Conservation (phyloP, 2,797 vertebrate species). For the Pangasius djambal region DNA sequence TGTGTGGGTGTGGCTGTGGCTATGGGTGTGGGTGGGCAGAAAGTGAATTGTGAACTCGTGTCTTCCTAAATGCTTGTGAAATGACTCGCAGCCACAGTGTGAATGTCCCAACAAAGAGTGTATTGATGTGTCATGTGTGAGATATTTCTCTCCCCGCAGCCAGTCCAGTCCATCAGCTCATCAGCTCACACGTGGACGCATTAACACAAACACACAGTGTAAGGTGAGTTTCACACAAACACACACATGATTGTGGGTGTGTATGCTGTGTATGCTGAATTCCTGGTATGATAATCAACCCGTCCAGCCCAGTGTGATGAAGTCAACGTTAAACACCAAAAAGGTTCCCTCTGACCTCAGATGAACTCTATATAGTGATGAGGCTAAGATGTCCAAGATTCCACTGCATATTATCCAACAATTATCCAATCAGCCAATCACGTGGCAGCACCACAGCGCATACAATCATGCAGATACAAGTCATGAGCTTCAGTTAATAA, state of each 20-base stretch:
- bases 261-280: not conserved
- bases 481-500: not conserved
- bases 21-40: not conserved
- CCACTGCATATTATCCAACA: not conserved
- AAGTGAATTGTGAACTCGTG: slow-evolving; percentile 28
- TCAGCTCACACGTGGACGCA: not conserved
- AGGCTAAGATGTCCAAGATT: not conserved
- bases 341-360: not conserved
- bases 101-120: slow-evolving; percentile 62
- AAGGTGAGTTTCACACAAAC: not conserved
- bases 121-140: slow-evolving; percentile 67
- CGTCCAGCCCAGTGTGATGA: not conserved
- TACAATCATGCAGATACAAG: not conserved
- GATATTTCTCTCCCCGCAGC: slow-evolving; percentile 61
- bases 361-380: not conserved
- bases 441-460: not conserved
- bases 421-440: not conserved
- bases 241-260: not conserved
- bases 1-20: not conserved
- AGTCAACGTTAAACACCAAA: not conserved
- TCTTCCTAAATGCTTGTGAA: slow-evolving; percentile 66
- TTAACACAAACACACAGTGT: not conserved
- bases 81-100: slow-evolving; percentile 71
- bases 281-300: not conserved
- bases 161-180: slow-evolving; percentile 22